Percentiles rank a stretch among this genome's conserved stretches.
These are phyloP conservation scores for Miltochrista miniata DNA, from an alignment of 2,888 invertebrate species.

Conservation along the genomic window DNA sequence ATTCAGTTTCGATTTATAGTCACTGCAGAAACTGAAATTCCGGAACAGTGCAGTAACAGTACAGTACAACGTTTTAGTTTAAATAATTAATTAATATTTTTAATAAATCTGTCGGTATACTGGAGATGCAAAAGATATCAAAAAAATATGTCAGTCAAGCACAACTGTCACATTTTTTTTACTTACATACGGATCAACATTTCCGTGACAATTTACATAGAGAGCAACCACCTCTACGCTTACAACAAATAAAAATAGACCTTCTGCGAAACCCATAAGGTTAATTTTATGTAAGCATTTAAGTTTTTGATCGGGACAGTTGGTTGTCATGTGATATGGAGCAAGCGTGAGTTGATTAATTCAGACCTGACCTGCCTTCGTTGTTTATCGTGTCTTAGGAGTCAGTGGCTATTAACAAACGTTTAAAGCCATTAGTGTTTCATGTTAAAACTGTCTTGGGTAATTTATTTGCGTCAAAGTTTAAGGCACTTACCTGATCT, in stretches of 20 bases:
- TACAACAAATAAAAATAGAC: slow-evolving; percentile 1
- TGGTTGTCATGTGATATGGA: slow-evolving; percentile 49
- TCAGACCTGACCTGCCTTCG: slow-evolving; percentile 52
- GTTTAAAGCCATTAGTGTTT: slow-evolving; percentile 19
- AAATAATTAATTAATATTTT: no score
- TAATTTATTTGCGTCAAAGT: neutral
- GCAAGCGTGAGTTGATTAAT: slow-evolving; percentile 56
- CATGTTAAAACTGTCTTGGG: neutral
- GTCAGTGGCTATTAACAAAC: slow-evolving; percentile 27
- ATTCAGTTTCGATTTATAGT: no score
- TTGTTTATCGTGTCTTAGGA: slow-evolving; percentile 45
- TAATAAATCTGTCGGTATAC: no score
- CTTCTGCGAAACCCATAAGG: slow-evolving; percentile 13
- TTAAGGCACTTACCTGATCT: no score
- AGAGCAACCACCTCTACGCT: no score
- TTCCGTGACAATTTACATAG: slow-evolving; percentile 34
- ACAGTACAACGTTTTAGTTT: no score
- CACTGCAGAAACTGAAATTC: no score
- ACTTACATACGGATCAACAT: slow-evolving; percentile 38
- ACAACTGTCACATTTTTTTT: slow-evolving; percentile 40
- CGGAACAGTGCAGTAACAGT: no score
- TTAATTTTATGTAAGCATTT: slow-evolving; percentile 14
- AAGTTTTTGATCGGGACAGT: slow-evolving; percentile 31
- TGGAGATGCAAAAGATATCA: neutral
- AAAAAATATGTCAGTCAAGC: slow-evolving; percentile 30